These are phyloP conservation scores for Lasioglossum zephyrum DNA, from an alignment of 2,888 invertebrate genomes.

Conservation along the genomic window DNA sequence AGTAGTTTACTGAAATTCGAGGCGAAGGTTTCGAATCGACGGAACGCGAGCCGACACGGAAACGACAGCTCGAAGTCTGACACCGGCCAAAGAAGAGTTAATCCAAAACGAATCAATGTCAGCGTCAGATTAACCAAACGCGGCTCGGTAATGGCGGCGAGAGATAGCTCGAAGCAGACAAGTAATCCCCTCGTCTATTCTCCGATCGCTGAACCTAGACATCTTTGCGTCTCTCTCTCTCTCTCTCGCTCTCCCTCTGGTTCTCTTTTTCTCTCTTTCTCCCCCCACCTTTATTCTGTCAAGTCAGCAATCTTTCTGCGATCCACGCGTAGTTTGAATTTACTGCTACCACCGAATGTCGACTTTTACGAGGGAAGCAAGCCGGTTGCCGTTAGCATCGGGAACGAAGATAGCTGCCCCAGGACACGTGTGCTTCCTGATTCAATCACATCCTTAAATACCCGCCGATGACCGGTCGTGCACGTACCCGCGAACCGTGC, in stretches of 20 bases:
- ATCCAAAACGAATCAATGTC: constrained; percentile 69
- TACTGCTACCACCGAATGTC: constrained; percentile 49
- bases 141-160: constrained; percentile 45
- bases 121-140: constrained; percentile 65
- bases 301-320: constrained; percentile 62
- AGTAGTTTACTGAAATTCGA: constrained; percentile 22
- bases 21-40: constrained; percentile 20
- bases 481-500: constrained; percentile 36
- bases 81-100: constrained; percentile 53
- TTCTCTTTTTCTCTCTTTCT: background rate
- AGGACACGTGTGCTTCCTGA: constrained; percentile 49
- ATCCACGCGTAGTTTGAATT: constrained; percentile 58
- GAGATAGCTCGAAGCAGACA: constrained; percentile 27
- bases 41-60: constrained; percentile 28
- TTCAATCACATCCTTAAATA: constrained; percentile 72
- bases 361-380: constrained; percentile 59
- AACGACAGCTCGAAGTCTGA: constrained; percentile 38
- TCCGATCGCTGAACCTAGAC: constrained; percentile 40
- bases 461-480: constrained; percentile 64
- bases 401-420: background rate
- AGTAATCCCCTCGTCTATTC: constrained; percentile 57
- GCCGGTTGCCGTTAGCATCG: constrained; percentile 18
- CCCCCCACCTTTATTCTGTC: constrained; percentile 32
- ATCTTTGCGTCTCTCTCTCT: background rate
- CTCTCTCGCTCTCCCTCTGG: background rate